Evolutionary conservation across 2,113 vertebrate species (phyloP).

Genomic region (Dromas ardeola): DNA sequence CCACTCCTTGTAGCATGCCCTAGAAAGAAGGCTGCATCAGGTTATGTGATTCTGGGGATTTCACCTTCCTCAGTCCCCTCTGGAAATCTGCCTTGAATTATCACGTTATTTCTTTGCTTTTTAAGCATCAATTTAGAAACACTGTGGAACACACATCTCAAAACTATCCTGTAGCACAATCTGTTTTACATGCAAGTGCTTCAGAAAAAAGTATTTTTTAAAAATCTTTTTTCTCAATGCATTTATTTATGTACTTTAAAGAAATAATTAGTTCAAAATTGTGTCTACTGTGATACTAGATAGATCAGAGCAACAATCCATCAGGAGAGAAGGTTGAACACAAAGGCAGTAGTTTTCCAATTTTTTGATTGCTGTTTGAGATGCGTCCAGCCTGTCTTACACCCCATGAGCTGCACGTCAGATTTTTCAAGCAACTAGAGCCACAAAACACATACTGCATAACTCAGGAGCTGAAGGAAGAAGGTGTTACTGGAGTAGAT

Average conservation of each 20-base stretch:
- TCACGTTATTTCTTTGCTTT: background rate
- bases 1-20: background rate
- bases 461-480: background rate
- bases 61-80: background rate
- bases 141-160: background rate
- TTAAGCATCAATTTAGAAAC: background rate
- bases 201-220: background rate
- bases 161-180: background rate
- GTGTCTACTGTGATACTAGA: background rate
- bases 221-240: background rate
- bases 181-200: background rate
- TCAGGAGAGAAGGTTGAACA: background rate
- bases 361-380: background rate
- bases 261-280: background rate
- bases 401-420: fast-evolving
- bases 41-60: background rate
- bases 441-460: background rate
- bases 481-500: background rate
- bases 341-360: background rate
- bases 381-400: background rate
- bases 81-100: background rate
- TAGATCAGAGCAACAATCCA: background rate
- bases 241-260: background rate
- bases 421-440: background rate
- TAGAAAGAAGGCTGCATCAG: background rate